Evolutionary conservation across 2,888 invertebrate species (phyloP), one percentile per base, ranked within the genome.

Genomic region (Andrena minutula): DNA sequence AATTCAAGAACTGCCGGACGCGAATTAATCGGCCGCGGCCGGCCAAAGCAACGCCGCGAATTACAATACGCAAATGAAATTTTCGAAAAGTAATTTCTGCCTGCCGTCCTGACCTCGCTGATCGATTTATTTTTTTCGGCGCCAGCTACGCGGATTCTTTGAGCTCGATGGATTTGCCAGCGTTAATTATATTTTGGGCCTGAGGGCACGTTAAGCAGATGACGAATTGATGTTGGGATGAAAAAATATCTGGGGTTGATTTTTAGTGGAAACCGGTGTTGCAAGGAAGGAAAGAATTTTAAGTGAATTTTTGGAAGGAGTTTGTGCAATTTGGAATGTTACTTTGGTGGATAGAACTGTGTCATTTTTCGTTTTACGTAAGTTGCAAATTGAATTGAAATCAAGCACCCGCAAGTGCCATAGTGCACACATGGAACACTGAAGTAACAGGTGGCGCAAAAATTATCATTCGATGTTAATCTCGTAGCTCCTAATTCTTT

Each of bases 21-120:
- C 74, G 73, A 63, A 79, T 83, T 75, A 75, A 79, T 77, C 82
- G 75, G 72, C 35, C 61, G 56, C 60, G 66, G 73, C n/a, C 71
- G 58, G 35, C 56, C 41, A 56, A 41, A 73, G 58, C 47, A 23
- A 53, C 65, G 56, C 35, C 68, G 26, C 60, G 65, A 49, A 72
- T 72, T 76, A 68, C 79, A 51, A 41, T 79, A 69, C 75, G 70
- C 47, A 68, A 74, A 77, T 81, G 73, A 80, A 79, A 75, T 64
- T 79, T 68, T 47, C 26, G 64, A 47, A 61, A 73, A 73, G 73
- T 51, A 68, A 81, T 81, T 76, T 64, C 72, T 64, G 35, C 64
- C 4, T 53, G 35, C 63, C 16, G 63, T 56, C 64, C 61, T 0
- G 16, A 8, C 32, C 20, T 7, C 16, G 35, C 49, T 60, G 47